Base-by-base conservation (phyloP, 1,140 invertebrate species). In the Halesus radiatus region DNA sequence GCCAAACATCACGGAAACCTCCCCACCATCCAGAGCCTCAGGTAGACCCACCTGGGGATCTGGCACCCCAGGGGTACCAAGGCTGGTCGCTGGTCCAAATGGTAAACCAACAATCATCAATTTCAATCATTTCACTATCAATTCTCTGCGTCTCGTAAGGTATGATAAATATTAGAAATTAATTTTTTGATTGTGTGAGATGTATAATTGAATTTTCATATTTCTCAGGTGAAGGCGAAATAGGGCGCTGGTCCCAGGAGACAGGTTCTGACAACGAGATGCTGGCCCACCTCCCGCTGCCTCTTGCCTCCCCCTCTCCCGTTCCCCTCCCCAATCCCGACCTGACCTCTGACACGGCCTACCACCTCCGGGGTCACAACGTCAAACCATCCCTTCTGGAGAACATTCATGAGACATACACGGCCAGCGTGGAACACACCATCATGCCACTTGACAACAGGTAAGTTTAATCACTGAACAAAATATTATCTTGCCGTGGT, bases 191-290 rank as follows among this genome's bases (percentile, higher is more conserved):
- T 45, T 10, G 10, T 45, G 37, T 29, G 5, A 29, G 26, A 3
- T 29, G 26, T 29, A n/a, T 29, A 29, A 29, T 29, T 2, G 7
- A 45, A 45, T 45, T 45, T 45, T 45, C 37, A 45, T 45, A 56
- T 87, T 86, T 26, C 29, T 22, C 81, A 88, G 90, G 89, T 64
- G 89, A 88, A n/a, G 82, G 78, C 37, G 91, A 93, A 79, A 89
- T 93, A 26, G 94, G 93, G 45, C 91, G 94, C 52, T 95, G 94
- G 94, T 95, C 94, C 0, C 94, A 94, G 76, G 94, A 94, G 82
- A 95, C 94, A 0, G 94, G 92, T 3, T 94, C 94, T 0, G 94
- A 95, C 84, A 94, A 94, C 84, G 94, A 94, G n/a, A 83, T 90
- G 26, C 85, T 89, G 78, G 87, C 87, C 72, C 77, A 81, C 3